Conservation (phyloP, 2,113 vertebrate genomes). For the Micronycteris hirsuta region DNA sequence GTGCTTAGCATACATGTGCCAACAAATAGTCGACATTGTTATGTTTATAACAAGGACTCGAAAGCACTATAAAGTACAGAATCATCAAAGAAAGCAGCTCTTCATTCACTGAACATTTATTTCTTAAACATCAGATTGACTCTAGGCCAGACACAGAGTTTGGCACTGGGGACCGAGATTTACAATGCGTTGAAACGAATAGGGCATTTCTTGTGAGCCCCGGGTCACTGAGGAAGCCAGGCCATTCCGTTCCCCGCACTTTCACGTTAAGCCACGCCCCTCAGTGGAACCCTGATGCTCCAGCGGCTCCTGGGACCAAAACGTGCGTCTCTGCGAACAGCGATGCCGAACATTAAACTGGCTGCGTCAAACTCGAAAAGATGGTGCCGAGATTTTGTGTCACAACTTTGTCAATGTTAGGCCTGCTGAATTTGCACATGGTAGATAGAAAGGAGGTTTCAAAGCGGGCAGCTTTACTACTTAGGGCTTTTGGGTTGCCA, state of each 20-base stretch:
- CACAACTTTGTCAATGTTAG: neutral
- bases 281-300: neutral
- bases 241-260: neutral
- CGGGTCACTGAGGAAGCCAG: neutral
- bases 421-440: constrained; percentile 29
- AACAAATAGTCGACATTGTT: neutral
- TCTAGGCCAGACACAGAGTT: neutral
- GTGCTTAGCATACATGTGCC: neutral
- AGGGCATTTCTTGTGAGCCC: constrained; percentile 26
- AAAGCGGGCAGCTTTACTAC: constrained; percentile 28
- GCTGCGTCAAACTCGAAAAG: constrained; percentile 31
- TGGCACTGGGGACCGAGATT: neutral
- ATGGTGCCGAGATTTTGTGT: neutral
- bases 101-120: neutral
- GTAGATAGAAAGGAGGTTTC: constrained; percentile 46
- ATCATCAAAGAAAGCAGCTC: neutral
- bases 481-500: constrained; percentile 39
- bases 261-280: constrained; percentile 13
- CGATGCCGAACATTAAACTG: neutral
- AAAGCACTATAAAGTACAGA: neutral
- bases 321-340: neutral
- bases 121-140: neutral
- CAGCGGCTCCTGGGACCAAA: constrained; percentile 51
- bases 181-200: constrained; percentile 29
- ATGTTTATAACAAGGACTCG: neutral